Evolutionary conservation across 2,113 vertebrate species (phyloP).

Genomic region (Apeltes quadracus): DNA sequence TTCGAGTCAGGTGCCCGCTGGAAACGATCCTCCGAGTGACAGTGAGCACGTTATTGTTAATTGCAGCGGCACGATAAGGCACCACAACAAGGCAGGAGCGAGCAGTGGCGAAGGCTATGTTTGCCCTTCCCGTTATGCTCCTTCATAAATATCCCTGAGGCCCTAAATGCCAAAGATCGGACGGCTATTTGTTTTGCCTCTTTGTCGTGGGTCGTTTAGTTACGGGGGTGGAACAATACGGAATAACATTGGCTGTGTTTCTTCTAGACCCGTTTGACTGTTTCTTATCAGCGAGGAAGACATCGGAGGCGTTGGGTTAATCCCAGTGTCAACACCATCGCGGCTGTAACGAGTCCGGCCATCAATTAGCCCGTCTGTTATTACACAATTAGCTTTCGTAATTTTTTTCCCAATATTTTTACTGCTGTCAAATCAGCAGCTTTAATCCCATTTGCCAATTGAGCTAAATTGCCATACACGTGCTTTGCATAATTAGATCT

Average conservation of each 20-base stretch:
- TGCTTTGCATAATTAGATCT: slow-evolving; percentile 55
- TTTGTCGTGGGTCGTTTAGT: slow-evolving; percentile 79
- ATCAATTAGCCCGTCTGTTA: slow-evolving; percentile 81
- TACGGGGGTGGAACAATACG: slow-evolving; percentile 72
- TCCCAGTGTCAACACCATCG: slow-evolving; percentile 82
- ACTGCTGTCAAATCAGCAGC: slow-evolving; percentile 52
- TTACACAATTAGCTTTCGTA: slow-evolving; percentile 41
- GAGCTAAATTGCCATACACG: slow-evolving; percentile 43
- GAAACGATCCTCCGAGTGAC: slow-evolving; percentile 59
- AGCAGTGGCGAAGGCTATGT: slow-evolving; percentile 5
- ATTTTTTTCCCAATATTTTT: slow-evolving; percentile 57
- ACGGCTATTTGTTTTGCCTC: slow-evolving; percentile 82
- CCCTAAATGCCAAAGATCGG: slow-evolving; percentile 49
- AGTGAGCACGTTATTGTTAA: slow-evolving; percentile 49
- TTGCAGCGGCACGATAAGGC: slow-evolving; percentile 23
- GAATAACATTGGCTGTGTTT: slow-evolving; percentile 76
- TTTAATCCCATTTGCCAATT: slow-evolving; percentile 56
- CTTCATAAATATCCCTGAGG: slow-evolving; percentile 63
- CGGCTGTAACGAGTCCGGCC: slow-evolving; percentile 79
- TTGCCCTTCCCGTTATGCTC: slow-evolving; percentile 58
- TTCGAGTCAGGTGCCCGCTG: slow-evolving; percentile 54
- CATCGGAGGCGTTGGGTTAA: slow-evolving; percentile 79
- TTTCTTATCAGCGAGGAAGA: slow-evolving; percentile 74
- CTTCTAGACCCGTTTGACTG: slow-evolving; percentile 78
- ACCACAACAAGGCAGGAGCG: slow-evolving; percentile 9